phyloP scores from a whole-genome alignment of 2,888 invertebrate genomes.

The Catocala nupta region DNA sequence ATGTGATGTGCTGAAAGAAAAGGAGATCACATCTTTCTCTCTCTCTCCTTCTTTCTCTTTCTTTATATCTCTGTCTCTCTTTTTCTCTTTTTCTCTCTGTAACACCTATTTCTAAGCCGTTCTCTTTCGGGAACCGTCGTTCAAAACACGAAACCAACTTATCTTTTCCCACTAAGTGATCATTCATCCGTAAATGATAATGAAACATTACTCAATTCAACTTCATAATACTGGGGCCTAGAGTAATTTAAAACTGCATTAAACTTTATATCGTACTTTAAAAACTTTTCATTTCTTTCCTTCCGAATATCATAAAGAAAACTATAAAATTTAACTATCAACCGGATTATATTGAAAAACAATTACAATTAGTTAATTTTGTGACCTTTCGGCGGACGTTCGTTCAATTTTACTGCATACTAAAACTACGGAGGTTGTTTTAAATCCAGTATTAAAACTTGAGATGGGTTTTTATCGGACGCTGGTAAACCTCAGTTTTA shows the following conservation, averaged over 20 bases:
- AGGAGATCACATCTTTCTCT: too few species aligned
- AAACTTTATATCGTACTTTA: neutral
- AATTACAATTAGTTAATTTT: slow-evolving; percentile 35
- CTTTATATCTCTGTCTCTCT: too few species aligned
- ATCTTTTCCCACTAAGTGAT: too few species aligned
- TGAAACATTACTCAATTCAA: too few species aligned
- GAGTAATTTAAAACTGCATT: slow-evolving; percentile 3
- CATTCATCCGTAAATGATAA: too few species aligned
- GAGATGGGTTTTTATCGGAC: slow-evolving; percentile 36
- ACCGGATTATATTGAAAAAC: slow-evolving; percentile 19
- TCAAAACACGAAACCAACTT: too few species aligned
- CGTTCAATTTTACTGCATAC: slow-evolving; percentile 46
- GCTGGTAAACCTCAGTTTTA: slow-evolving; percentile 26
- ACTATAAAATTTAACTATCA: slow-evolving; percentile 1
- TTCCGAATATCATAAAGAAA: slow-evolving; percentile 9
- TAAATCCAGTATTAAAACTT: slow-evolving; percentile 53
- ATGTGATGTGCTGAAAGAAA: too few species aligned
- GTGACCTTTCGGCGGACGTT: slow-evolving; percentile 20
- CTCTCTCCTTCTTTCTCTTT: too few species aligned
- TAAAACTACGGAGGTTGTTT: slow-evolving; percentile 39
- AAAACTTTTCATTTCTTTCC: slow-evolving; percentile 10
- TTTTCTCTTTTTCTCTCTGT: too few species aligned
- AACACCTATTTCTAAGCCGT: too few species aligned
- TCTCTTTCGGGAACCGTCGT: too few species aligned
- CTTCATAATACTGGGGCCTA: too few species aligned